phyloP scores from a whole-genome alignment of 2,113 vertebrate genomes.

The Acrocephalus arundinaceus region DNA sequence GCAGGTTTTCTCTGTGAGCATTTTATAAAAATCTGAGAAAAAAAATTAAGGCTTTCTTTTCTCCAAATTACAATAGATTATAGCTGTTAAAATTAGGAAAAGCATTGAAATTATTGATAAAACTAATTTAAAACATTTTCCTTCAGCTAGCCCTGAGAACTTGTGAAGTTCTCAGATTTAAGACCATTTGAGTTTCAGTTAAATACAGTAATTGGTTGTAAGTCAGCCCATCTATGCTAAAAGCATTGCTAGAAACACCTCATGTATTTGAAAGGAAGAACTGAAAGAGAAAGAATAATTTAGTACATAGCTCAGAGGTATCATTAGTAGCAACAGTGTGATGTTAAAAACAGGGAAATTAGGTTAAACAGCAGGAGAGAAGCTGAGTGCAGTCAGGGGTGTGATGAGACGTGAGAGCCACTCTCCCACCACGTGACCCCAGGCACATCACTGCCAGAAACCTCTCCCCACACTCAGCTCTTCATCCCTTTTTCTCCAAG shows the following conservation, averaged over 20 bases:
- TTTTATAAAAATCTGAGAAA: background rate
- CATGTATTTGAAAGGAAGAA: constrained; percentile 47
- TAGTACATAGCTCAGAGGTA: constrained; percentile 45
- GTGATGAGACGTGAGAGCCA: background rate
- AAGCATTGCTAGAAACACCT: constrained; percentile 28
- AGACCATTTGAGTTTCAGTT: constrained; percentile 4
- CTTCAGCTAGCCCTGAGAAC: constrained; percentile 17
- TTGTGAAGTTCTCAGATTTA: constrained; percentile 19
- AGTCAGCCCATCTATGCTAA: constrained; percentile 1
- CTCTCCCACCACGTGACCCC: fast-evolving
- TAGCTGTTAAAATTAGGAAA: background rate
- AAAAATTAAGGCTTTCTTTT: background rate
- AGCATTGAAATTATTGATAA: constrained; percentile 50
- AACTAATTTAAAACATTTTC: constrained; percentile 49
- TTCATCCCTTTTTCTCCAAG: background rate
- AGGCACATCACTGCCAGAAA: background rate
- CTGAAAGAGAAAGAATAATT: constrained; percentile 59
- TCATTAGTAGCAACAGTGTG: constrained; percentile 20
- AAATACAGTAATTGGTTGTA: constrained; percentile 45
- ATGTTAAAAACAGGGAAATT: constrained; percentile 44
- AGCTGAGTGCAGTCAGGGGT: background rate
- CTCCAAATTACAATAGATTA: background rate
- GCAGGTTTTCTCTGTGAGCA: background rate
- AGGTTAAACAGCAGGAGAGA: constrained; percentile 46
- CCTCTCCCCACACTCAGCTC: background rate